A percentile compares a stretch with the other conserved stretches of the same genome.
These are phyloP conservation scores for Danio aesculapii DNA, from an alignment of 2,797 vertebrate species.

Conservation along the genomic window DNA sequence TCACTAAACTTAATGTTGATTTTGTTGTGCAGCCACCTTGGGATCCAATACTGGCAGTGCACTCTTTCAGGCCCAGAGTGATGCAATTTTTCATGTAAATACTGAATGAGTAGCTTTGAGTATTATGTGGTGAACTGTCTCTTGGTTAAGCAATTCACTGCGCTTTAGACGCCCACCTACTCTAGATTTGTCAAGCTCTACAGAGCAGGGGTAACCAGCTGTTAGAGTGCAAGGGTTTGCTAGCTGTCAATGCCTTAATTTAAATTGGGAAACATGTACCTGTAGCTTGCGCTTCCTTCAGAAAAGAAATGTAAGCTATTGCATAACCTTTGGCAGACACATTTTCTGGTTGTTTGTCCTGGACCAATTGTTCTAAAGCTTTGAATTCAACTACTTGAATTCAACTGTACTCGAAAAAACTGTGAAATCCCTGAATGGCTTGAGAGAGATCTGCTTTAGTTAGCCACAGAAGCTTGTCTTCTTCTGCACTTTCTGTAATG, in stretches of 20 bases:
- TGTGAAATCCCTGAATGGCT: not conserved
- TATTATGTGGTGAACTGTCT: not conserved
- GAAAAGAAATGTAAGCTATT: too few relatives aligned
- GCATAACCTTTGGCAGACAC: too few relatives aligned
- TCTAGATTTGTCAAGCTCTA: not conserved
- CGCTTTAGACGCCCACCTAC: not conserved
- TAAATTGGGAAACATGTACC: not conserved
- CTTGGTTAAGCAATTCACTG: not conserved
- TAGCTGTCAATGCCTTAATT: not conserved
- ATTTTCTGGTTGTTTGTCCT: too few relatives aligned
- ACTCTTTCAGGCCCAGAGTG: not conserved
- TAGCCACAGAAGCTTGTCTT: not conserved
- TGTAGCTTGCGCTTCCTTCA: too few relatives aligned
- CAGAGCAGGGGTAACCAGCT: not conserved
- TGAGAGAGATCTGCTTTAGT: not conserved
- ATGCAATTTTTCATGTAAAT: not conserved
- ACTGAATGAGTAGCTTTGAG: not conserved
- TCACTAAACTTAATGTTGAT: not conserved
- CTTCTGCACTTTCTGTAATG: not conserved
- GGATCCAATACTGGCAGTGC: not conserved
- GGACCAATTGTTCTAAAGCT: not conserved
- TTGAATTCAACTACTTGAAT: not conserved
- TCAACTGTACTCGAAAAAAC: too few relatives aligned
- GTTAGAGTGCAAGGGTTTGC: not conserved
- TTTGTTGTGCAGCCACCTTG: not conserved